These are phyloP conservation scores for Euplagia quadripunctaria DNA, from an alignment of 2,888 invertebrate species.

Conservation along the genomic window DNA sequence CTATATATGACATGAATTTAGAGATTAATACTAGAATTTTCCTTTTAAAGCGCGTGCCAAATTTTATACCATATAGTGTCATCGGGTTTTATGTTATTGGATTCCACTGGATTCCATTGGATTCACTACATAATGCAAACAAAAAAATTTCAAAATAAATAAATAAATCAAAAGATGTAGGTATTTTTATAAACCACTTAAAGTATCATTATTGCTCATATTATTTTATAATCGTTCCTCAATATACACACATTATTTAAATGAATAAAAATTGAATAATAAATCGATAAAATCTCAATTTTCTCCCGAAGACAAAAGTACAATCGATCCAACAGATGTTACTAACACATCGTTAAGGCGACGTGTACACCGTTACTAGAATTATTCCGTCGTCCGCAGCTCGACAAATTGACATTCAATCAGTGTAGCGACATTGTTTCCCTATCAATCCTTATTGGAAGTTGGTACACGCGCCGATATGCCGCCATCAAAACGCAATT, in stretches of 20 bases:
- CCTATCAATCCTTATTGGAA: slow-evolving; percentile 86
- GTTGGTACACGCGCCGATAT: slow-evolving; percentile 80
- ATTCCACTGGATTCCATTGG: background rate
- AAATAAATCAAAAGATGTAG: background rate
- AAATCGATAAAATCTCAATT: background rate
- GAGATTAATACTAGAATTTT: slow-evolving; percentile 49
- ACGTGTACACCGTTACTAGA: slow-evolving; percentile 77
- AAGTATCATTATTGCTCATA: background rate
- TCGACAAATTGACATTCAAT: slow-evolving; percentile 85
- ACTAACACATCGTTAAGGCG: slow-evolving; percentile 79
- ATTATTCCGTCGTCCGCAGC: slow-evolving; percentile 73
- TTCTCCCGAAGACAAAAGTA: slow-evolving; percentile 38
- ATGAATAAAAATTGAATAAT: background rate
- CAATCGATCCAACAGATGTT: slow-evolving; percentile 53
- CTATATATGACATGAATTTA: slow-evolving; percentile 30
- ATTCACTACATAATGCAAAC: background rate
- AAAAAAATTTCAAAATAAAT: background rate
- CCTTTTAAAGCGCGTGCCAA: slow-evolving; percentile 43
- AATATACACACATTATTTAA: background rate
- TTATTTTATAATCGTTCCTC: background rate
- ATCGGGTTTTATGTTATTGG: too few relatives aligned
- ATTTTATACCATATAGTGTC: background rate
- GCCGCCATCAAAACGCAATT: slow-evolving; percentile 86
- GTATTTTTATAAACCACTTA: background rate
- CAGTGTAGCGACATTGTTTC: slow-evolving; percentile 85